Evolutionary conservation across 2,113 vertebrate species (phyloP), one percentile per base, ranked within the genome.

Genomic region (Sterna hirundo): DNA sequence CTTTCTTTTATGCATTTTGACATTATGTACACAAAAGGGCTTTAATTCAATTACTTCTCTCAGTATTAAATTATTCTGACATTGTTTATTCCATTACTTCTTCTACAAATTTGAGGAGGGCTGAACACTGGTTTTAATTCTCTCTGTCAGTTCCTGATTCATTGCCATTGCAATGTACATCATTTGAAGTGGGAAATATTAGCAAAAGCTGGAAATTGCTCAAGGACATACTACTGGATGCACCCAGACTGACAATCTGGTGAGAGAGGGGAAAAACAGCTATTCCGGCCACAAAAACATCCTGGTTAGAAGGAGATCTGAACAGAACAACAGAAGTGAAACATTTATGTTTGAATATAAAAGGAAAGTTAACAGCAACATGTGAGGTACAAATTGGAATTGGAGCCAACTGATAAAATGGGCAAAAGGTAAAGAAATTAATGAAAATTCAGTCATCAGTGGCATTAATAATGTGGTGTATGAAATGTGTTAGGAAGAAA

Each of bases 21-120:
- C 97, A 96, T 96, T 95, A 96, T 95, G 86, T 95, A 96, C 94
- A 97, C 96, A 94, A 97, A 96, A 97, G 96, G 30, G 13, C 81
- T 96, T 88, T 96, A 97, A 97, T 97, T 97, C 83, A 94, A 96
- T 97, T 95, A 88, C 91, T 95, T 93, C 83, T 91, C 94, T 83
- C 91, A 96, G 81, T 96, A 97, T 97, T 97, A 95, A 96, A 97
- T 97, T 98, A 97, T 96, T 97, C 93, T 95, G 96, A 97, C 96
- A 97, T 97, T 97, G 93, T 96, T 97, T 98, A 96, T 98, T 97
- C 96, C 95, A 97, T 97, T 97, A 96, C 95, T 96, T 2, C 90
- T 96, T 61, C 75, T 93, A 96, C 92, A 93, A 86, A 96, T 96
- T 92, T 97, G 90, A 96, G 96, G 88, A 94, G 85, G 96, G 61